Conservation (phyloP, 2,888 invertebrate genomes). For the Acrobasis consociella region DNA sequence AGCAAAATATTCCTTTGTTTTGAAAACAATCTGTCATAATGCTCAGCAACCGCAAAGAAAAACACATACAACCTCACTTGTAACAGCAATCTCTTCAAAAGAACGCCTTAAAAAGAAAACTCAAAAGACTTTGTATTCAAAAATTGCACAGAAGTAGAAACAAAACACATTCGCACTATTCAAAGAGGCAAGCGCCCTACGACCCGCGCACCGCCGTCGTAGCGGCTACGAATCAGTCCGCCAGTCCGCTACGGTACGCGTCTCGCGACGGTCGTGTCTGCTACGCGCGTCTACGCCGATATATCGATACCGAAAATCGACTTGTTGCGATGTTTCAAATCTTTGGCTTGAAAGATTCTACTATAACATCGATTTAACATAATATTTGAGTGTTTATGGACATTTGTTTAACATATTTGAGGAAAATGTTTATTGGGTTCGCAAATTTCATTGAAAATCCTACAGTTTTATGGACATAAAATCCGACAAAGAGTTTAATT, state of each 20-base stretch:
- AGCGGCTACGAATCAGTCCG: conserved; percentile 58
- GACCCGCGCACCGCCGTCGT: conserved; percentile 40
- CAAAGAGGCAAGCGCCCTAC: conserved; percentile 34
- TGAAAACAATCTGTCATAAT: conserved; percentile 3
- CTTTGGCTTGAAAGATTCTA: not conserved
- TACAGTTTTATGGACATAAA: too few relatives aligned
- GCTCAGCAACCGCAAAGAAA: conserved; percentile 14
- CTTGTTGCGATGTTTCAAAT: conserved; percentile 21
- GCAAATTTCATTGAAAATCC: not conserved
- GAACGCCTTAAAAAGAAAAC: conserved; percentile 48
- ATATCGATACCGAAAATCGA: conserved; percentile 12
- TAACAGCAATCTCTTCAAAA: conserved; percentile 27
- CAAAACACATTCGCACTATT: conserved; percentile 73
- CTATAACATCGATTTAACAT: not conserved
- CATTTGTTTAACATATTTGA: not conserved
- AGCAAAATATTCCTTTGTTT: not conserved
- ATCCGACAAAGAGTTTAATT: too few relatives aligned
- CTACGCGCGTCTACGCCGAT: conserved; percentile 23
- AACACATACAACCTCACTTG: conserved; percentile 35
- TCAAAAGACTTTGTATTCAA: conserved; percentile 64
- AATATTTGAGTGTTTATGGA: not conserved
- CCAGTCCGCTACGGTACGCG: conserved; percentile 67
- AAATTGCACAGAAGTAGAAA: conserved; percentile 66
- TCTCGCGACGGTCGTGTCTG: conserved; percentile 50
- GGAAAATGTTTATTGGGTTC: not conserved